A percentile compares a stretch with the other conserved stretches of the same genome.
Conservation (phyloP, 2,888 invertebrate genomes). For the Agrotis exclamationis region DNA sequence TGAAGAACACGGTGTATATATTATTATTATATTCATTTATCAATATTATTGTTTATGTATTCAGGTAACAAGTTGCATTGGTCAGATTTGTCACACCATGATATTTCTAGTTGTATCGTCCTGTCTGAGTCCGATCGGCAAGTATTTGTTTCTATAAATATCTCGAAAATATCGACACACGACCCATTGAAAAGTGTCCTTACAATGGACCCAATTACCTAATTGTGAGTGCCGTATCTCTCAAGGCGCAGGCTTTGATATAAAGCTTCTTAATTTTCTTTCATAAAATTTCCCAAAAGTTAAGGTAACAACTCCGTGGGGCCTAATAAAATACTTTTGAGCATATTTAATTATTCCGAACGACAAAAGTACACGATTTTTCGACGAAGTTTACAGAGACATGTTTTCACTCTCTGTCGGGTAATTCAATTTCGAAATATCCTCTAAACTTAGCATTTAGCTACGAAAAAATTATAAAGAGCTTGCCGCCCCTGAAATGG, state of each 20-base stretch:
- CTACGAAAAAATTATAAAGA: slow-evolving; percentile 61
- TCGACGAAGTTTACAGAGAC: slow-evolving; percentile 54
- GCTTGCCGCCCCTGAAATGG: slow-evolving; percentile 51
- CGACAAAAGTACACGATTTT: slow-evolving; percentile 51
- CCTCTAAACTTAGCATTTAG: slow-evolving; percentile 61
- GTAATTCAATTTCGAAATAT: slow-evolving; percentile 66
- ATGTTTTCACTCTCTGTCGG: slow-evolving; percentile 59
- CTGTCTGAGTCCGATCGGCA: not conserved
- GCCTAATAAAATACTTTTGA: slow-evolving; percentile 56
- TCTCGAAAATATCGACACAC: slow-evolving; percentile 1
- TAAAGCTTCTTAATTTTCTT: slow-evolving; percentile 50
- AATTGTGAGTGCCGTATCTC: slow-evolving; percentile 37
- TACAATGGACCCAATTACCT: slow-evolving; percentile 40
- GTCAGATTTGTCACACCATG: not conserved
- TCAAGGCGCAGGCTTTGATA: slow-evolving; percentile 13
- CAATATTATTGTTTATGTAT: slow-evolving; percentile 13
- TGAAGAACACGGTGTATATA: too few species aligned
- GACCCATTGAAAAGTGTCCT: not conserved
- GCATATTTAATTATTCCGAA: slow-evolving; percentile 59
- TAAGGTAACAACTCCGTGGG: slow-evolving; percentile 40
- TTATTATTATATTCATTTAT: too few species aligned
- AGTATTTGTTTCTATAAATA: not conserved
- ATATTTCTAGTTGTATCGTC: not conserved
- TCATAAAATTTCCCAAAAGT: slow-evolving; percentile 42
- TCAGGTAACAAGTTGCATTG: too few species aligned